These are phyloP conservation scores for Pissodes strobi DNA, from an alignment of 1,140 invertebrate species.

Conservation along the genomic window DNA sequence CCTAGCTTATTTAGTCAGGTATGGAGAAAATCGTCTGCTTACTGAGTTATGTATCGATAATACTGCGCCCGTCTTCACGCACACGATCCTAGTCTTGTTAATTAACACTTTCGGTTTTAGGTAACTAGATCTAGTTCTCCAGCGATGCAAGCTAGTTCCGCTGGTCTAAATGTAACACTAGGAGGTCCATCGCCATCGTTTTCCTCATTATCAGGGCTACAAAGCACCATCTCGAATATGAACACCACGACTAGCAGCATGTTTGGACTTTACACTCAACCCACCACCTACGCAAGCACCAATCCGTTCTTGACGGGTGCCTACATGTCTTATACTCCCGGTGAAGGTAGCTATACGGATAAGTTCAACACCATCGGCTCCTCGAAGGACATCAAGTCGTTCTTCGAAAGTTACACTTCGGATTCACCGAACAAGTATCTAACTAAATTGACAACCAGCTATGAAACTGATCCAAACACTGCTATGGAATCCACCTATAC, in stretches of 20 bases:
- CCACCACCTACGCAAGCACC: slow-evolving; percentile 59
- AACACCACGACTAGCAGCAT: slow-evolving; percentile 50
- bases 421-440: slow-evolving; percentile 43
- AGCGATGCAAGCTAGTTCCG: slow-evolving; percentile 62
- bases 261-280: slow-evolving; percentile 47
- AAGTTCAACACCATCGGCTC: slow-evolving; percentile 51
- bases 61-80: no score
- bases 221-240: slow-evolving; percentile 53
- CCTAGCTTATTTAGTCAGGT: slow-evolving; percentile 48
- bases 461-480: slow-evolving; percentile 36
- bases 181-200: slow-evolving; percentile 56
- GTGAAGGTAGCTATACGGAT: slow-evolving; percentile 43
- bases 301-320: slow-evolving; percentile 62
- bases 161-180: slow-evolving; percentile 62
- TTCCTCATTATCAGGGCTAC: slow-evolving; percentile 48
- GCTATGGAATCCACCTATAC: slow-evolving; percentile 12
- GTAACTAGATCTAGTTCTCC: slow-evolving; percentile 54
- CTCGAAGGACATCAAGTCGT: slow-evolving; percentile 49
- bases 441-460: slow-evolving; percentile 42
- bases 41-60: no score
- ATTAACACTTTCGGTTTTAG: no score
- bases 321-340: slow-evolving; percentile 59
- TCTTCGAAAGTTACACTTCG: slow-evolving; percentile 46
- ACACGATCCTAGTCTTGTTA: no score
- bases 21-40: no score